phyloP scores from a whole-genome alignment of 2,888 invertebrate genomes.

The Mythimna albipuncta region DNA sequence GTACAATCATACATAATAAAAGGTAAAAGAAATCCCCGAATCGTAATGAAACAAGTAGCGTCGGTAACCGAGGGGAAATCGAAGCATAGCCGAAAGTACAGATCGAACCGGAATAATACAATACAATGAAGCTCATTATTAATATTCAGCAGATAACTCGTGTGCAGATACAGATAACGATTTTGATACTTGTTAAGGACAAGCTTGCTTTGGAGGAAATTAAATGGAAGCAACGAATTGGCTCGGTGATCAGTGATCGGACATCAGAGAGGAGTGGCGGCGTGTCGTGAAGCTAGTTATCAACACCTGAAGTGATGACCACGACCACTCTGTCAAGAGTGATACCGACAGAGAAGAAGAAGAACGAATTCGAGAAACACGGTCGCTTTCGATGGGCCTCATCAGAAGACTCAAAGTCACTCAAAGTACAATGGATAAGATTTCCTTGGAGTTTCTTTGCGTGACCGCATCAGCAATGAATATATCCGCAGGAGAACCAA shows the following conservation, averaged over 20 bases:
- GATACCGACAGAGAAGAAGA: too few species aligned
- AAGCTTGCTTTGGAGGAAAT: slow-evolving; percentile 34
- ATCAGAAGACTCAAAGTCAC: too few species aligned
- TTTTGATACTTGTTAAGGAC: slow-evolving; percentile 70
- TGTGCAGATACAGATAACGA: slow-evolving; percentile 66
- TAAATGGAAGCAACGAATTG: background rate
- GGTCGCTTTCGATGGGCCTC: too few species aligned
- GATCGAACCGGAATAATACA: slow-evolving; percentile 60
- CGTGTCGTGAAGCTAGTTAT: too few species aligned
- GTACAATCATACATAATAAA: slow-evolving; percentile 19
- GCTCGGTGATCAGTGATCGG: too few species aligned
- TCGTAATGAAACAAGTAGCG: slow-evolving; percentile 32
- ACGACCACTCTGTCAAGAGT: too few species aligned
- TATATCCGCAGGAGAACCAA: too few species aligned
- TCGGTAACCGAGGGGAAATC: slow-evolving; percentile 49
- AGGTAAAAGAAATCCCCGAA: slow-evolving; percentile 20
- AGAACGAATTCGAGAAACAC: background rate
- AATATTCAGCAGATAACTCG: slow-evolving; percentile 68
- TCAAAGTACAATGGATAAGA: too few species aligned
- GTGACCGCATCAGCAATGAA: too few species aligned
- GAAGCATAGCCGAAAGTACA: slow-evolving; percentile 53
- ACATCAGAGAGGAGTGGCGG: too few species aligned
- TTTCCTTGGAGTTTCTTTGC: too few species aligned
- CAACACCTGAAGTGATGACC: too few species aligned
- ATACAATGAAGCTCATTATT: slow-evolving; percentile 67